phyloP scores from a whole-genome alignment of 2,113 vertebrate species.

The Todiramphus chloris region DNA sequence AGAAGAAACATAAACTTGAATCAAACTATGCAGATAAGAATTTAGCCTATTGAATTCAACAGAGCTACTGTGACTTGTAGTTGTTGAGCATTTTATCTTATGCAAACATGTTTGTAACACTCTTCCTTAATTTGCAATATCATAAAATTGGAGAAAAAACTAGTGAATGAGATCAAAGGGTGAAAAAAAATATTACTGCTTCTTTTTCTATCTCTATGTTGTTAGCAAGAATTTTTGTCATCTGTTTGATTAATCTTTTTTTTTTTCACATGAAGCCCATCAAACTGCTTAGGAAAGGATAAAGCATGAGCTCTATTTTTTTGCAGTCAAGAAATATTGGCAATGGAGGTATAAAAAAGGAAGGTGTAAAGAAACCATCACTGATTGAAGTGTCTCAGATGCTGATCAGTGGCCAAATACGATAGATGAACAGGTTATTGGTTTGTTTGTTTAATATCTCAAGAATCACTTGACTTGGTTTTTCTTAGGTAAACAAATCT shows the following conservation, averaged over 20 bases:
- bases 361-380: background rate
- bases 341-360: fast-evolving
- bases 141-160: background rate
- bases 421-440: fast-evolving
- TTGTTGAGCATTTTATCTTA: background rate
- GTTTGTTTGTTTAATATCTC: background rate
- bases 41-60: background rate
- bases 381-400: background rate
- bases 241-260: background rate
- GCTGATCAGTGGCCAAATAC: background rate
- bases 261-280: background rate
- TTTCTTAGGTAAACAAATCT: background rate
- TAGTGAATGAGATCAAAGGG: background rate
- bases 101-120: background rate
- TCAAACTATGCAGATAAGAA: background rate
- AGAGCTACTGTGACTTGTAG: background rate
- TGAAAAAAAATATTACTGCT: background rate
- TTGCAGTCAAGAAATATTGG: background rate
- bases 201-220: background rate
- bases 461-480: background rate
- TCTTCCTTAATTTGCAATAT: background rate
- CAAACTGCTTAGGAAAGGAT: background rate
- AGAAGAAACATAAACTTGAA: background rate
- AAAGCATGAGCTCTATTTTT: background rate
- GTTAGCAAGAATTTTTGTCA: background rate